Conservation (phyloP, 2,888 invertebrate species). For the Deilephila porcellus region DNA sequence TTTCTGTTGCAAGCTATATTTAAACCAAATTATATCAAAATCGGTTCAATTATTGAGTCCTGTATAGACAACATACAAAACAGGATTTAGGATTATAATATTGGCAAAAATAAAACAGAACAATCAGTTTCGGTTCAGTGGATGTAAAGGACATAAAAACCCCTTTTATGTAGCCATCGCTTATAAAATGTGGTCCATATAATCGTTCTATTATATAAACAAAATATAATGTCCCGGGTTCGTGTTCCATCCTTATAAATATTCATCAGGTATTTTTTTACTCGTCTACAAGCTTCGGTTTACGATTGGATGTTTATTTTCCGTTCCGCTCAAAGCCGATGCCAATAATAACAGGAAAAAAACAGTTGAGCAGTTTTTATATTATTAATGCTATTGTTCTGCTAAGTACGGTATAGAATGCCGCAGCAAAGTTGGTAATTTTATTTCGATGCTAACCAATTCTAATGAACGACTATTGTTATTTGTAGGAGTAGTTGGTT, state of each 20-base stretch:
- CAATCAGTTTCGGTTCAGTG: not conserved
- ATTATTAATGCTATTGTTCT: not conserved
- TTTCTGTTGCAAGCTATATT: too few relatives aligned
- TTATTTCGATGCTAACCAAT: not conserved
- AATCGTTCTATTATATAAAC: constrained; percentile 34
- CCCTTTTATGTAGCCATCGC: not conserved
- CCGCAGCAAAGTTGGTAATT: not conserved
- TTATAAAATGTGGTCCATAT: not conserved
- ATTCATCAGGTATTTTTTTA: constrained; percentile 23
- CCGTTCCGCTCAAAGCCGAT: not conserved
- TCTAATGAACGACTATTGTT: not conserved
- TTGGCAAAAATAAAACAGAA: not conserved
- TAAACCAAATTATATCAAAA: too few relatives aligned
- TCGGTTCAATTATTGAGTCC: too few relatives aligned
- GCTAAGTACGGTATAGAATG: not conserved
- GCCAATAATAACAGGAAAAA: not conserved
- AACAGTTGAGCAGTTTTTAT: not conserved
- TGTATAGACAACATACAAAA: too few relatives aligned
- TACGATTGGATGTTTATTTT: constrained; percentile 10
- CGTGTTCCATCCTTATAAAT: constrained; percentile 22
- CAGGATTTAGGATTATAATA: too few relatives aligned
- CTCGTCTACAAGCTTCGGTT: constrained; percentile 21
- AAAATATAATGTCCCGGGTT: not conserved
- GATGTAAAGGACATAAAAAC: not conserved
- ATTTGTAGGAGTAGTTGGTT: too few relatives aligned